Percentiles rank a stretch among this genome's conserved stretches.
phyloP scores from a whole-genome alignment of 2,888 invertebrate species.

The Callyntrura sp. region DNA sequence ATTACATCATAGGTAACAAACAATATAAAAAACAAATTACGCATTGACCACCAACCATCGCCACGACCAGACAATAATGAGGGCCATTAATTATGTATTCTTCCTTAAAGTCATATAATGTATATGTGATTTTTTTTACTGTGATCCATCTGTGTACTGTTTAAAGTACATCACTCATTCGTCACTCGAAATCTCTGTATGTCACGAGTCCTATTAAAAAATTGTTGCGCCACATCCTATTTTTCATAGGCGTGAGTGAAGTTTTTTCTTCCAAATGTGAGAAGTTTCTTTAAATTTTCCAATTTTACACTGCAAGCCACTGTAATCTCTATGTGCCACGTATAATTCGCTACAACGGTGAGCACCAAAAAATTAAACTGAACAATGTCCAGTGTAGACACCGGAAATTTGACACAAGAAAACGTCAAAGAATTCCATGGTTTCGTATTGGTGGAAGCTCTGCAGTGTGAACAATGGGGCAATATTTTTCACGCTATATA shows the following conservation, averaged over 20 bases:
- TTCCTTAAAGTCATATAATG: neutral
- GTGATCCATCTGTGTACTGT: neutral
- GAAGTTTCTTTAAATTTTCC: neutral
- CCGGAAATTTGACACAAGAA: no score
- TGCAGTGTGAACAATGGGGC: no score
- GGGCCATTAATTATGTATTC: slow-evolving; percentile 9
- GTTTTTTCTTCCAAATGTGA: neutral
- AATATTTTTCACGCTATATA: no score
- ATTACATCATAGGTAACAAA: neutral
- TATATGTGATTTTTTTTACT: neutral
- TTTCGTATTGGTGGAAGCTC: no score
- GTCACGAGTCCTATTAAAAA: slow-evolving; percentile 20
- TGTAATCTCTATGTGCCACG: neutral
- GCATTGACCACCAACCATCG: neutral
- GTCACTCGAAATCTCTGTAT: neutral
- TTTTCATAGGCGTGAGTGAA: slow-evolving; percentile 10
- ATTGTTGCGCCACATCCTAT: slow-evolving; percentile 24
- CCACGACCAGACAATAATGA: neutral
- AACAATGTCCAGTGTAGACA: no score
- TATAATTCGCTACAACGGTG: no score
- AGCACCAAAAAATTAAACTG: no score
- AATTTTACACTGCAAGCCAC: no score
- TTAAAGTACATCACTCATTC: neutral
- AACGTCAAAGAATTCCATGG: no score
- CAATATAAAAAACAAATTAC: neutral